Conservation (phyloP, 2,113 vertebrate genomes). For the Raja brachyura region DNA sequence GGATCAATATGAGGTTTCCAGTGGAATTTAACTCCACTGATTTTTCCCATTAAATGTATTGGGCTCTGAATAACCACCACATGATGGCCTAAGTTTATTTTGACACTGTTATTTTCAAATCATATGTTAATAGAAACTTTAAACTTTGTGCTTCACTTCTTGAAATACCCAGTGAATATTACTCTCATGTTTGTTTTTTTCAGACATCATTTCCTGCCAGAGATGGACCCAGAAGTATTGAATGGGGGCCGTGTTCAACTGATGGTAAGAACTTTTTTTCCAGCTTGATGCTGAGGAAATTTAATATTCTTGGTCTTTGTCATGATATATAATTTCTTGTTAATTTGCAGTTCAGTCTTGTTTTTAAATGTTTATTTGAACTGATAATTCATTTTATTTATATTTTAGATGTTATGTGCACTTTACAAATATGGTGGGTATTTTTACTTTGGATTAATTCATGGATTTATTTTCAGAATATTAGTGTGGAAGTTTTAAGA, state of each 20-base stretch:
- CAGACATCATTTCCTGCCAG: conserved; percentile 73
- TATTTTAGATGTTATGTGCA: neutral
- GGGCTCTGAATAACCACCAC: neutral
- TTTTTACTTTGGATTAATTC: neutral
- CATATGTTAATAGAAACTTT: neutral
- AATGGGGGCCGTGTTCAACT: conserved; percentile 73
- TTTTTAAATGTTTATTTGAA: neutral
- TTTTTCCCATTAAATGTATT: neutral
- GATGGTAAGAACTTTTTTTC: conserved; percentile 66
- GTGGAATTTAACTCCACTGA: neutral
- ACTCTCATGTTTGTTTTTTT: neutral
- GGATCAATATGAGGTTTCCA: neutral
- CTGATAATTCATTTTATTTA: neutral
- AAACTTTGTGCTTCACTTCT: neutral
- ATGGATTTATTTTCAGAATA: neutral
- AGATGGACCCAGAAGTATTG: conserved; percentile 65
- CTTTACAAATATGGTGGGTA: too few species aligned
- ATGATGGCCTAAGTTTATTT: neutral
- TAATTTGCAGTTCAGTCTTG: neutral
- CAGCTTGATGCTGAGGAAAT: neutral
- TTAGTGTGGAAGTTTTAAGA: neutral
- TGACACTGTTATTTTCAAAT: neutral
- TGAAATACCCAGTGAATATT: neutral
- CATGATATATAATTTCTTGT: neutral
- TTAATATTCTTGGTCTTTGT: neutral